phyloP scores from a whole-genome alignment of 2,797 vertebrate genomes.

The Enteromius treurensis region DNA sequence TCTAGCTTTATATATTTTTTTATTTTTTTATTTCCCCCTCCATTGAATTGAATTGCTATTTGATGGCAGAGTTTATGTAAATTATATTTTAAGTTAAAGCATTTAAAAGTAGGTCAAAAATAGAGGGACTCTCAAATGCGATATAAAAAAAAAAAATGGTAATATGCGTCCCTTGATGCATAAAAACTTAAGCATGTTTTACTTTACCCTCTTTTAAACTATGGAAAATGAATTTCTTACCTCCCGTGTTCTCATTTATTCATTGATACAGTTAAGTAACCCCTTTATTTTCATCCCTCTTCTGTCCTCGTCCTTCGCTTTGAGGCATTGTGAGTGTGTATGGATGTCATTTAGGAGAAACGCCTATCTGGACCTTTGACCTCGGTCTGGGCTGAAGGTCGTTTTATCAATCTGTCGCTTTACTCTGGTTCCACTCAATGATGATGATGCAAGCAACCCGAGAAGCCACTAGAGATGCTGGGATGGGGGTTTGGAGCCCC shows the following conservation, averaged over 20 bases:
- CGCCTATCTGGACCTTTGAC: slow-evolving; percentile 51
- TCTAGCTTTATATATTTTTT: background rate
- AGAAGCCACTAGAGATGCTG: slow-evolving; percentile 66
- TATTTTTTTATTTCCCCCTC: background rate
- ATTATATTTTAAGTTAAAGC: background rate
- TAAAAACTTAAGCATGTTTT: background rate
- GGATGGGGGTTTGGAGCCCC: slow-evolving; percentile 29
- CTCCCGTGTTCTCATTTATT: background rate
- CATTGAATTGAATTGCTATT: background rate
- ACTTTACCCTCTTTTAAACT: background rate
- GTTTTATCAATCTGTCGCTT: slow-evolving; percentile 59
- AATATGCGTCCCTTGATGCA: background rate
- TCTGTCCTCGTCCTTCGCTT: background rate
- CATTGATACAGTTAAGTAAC: background rate
- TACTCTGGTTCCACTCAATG: slow-evolving; percentile 48
- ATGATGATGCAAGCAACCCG: slow-evolving; percentile 71
- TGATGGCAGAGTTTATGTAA: background rate
- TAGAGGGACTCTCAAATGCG: slow-evolving; percentile 3
- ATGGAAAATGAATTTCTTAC: background rate
- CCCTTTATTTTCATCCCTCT: background rate
- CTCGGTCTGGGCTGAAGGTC: slow-evolving; percentile 57
- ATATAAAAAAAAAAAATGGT: background rate
- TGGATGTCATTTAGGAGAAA: slow-evolving; percentile 4
- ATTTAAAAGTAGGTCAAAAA: background rate
- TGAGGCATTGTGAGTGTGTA: background rate